Base-by-base conservation (phyloP, 2,797 vertebrate species). In the Acanthurus leucopareius region DNA sequence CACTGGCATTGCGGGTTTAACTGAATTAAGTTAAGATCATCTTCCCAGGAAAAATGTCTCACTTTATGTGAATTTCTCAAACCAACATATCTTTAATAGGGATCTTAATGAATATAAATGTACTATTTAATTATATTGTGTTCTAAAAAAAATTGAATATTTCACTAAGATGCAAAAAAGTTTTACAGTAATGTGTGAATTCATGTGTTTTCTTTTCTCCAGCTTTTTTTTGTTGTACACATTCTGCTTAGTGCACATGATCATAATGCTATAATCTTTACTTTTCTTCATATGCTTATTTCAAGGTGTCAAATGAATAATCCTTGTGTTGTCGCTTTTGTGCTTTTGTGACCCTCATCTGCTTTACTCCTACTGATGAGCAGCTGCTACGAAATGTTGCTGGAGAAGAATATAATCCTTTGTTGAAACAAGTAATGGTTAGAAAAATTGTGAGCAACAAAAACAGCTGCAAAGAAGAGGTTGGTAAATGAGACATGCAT, bases 351-450 rank as follows among this genome's bases (percentile, higher is more conserved):
- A 22, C 1, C 17, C 7, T 49, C 47, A 25, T 73, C 61, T 58
- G 32, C 15, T 44, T 28, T 38, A 7, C 48, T 22, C 1, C 35
- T 15, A 53, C 17, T 35, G 42, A 53, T 44, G 25, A 71, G 44
- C 51, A 49, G 15, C 38, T 63, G 22, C 44, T 4, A 28, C 42
- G 54, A 65, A 35, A 73, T 48, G 63, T 38, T 35, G 32, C 32
- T 63, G 7, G 11, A 53, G 40, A 62, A 75, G 4, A 58, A 22
- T 7, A 6, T 2, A 20, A 22, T 13, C 10, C 22, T 57, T 57
- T 69, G 54, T 20, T 53, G 54, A 22, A 6, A 58, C 20, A 14
- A 32, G 13, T 35, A 53, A 68, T 72, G 53, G 42, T 72, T 78
- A 69, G n/a, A 52, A 70, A 58, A 42, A 32, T 11, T 44, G 45